Evolutionary conservation across 2,113 vertebrate species (phyloP).

Genomic region (Burhinus oedicnemus): DNA sequence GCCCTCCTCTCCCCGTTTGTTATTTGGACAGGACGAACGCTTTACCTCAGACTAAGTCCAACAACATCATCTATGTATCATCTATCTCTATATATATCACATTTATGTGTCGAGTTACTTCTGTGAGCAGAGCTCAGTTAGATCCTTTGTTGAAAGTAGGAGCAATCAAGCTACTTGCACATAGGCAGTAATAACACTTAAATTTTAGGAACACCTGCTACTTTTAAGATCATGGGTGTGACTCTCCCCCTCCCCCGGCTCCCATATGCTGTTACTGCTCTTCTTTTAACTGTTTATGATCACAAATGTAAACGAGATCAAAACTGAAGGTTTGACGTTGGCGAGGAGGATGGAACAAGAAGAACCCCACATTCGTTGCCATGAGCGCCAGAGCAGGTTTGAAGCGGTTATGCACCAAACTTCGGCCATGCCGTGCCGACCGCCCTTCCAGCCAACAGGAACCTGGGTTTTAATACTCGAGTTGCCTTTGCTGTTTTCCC

Average conservation of each 20-base stretch:
- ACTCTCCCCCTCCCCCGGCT: too few species aligned
- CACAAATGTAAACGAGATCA: neutral
- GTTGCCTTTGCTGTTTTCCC: neutral
- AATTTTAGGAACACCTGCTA: neutral
- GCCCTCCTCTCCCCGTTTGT: too few species aligned
- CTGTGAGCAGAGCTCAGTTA: neutral
- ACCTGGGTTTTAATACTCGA: rapidly evolving
- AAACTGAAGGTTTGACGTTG: neutral
- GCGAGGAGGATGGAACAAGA: neutral
- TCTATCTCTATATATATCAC: rapidly evolving
- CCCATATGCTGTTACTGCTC: neutral
- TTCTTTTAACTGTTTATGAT: neutral
- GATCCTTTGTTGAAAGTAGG: neutral
- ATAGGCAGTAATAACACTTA: neutral
- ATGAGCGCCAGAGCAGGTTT: rapidly evolving
- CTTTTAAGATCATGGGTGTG: rapidly evolving
- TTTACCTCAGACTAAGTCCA: neutral
- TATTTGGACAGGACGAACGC: neutral
- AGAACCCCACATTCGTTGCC: rapidly evolving
- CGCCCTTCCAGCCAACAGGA: rapidly evolving
- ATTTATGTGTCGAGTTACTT: rapidly evolving
- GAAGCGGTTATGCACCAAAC: rapidly evolving
- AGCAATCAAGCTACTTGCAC: neutral
- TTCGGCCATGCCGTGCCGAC: rapidly evolving
- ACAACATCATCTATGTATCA: rapidly evolving